phyloP scores from a whole-genome alignment of 1,140 invertebrate species.

The Phymorhynchus buccinoides region DNA sequence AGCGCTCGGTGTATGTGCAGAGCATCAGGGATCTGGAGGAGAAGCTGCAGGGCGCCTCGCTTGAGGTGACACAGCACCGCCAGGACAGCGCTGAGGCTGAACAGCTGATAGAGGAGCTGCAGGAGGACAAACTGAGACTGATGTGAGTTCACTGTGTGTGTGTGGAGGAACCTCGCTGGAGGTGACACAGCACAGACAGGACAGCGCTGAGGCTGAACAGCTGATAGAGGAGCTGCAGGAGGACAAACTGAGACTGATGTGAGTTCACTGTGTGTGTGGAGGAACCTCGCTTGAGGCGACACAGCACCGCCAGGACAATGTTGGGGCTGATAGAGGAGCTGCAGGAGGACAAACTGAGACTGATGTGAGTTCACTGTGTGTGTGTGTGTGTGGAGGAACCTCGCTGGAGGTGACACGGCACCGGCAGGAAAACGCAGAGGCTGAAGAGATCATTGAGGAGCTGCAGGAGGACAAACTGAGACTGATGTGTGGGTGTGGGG shows the following conservation, averaged over 20 bases:
- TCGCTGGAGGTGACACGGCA: neutral
- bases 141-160: neutral
- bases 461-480: constrained; percentile 20
- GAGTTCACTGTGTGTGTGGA: neutral
- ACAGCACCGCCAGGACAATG: constrained; percentile 11
- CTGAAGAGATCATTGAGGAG: neutral
- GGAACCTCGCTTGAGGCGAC: neutral
- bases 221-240: constrained; percentile 10
- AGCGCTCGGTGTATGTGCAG: constrained; percentile 43
- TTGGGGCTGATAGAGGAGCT: constrained; percentile 17
- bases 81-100: constrained; percentile 26
- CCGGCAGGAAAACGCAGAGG: constrained; percentile 24
- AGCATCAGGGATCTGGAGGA: constrained; percentile 39
- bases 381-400: neutral
- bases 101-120: neutral
- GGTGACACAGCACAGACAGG: neutral
- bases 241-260: constrained; percentile 19
- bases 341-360: constrained; percentile 6
- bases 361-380: neutral
- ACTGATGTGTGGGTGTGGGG: too few relatives aligned
- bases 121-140: constrained; percentile 15
- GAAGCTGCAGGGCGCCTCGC: constrained; percentile 25
- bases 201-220: constrained; percentile 11
- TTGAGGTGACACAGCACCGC: neutral
- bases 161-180: constrained; percentile 5